A percentile compares a stretch with the other conserved stretches of the same genome.
Conservation (phyloP, 2,797 vertebrate genomes). For the Nannoperca australis region DNA sequence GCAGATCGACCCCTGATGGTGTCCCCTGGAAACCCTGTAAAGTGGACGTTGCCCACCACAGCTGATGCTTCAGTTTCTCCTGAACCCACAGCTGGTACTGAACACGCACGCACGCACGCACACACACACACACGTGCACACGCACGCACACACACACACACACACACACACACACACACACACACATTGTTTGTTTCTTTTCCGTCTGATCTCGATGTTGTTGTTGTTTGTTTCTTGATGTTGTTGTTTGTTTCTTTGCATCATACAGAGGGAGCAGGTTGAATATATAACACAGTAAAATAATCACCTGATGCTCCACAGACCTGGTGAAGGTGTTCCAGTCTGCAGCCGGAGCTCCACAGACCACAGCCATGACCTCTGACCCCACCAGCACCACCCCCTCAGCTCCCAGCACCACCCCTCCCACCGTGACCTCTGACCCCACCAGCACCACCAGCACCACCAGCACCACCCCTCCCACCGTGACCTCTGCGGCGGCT, state of each 20-base stretch:
- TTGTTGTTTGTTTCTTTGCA: too few species aligned
- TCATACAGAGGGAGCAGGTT: too few species aligned
- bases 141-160: too few species aligned
- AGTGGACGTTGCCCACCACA: conserved; percentile 73
- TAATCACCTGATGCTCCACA: conserved; percentile 10
- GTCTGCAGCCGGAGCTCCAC: conserved; percentile 21
- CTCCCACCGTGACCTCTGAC: conserved; percentile 26
- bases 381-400: conserved; percentile 18
- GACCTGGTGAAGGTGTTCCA: conserved; percentile 54
- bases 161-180: too few species aligned
- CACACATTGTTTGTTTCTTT: too few species aligned
- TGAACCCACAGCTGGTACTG: conserved; percentile 78
- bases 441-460: background rate
- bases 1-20: conserved; percentile 77
- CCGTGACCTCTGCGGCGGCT: background rate
- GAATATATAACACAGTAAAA: background rate
- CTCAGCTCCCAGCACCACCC: background rate
- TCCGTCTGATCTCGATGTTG: too few species aligned
- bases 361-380: conserved; percentile 31
- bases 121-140: too few species aligned
- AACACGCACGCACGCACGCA: background rate
- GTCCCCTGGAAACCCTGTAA: conserved; percentile 80
- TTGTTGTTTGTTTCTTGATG: too few species aligned
- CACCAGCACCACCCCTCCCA: too few species aligned
- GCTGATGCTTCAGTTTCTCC: conserved; percentile 78